A percentile compares a stretch with the other conserved stretches of the same genome.
These are phyloP conservation scores for Amphipoea lucens DNA, from an alignment of 2,888 invertebrate species.

Conservation along the genomic window DNA sequence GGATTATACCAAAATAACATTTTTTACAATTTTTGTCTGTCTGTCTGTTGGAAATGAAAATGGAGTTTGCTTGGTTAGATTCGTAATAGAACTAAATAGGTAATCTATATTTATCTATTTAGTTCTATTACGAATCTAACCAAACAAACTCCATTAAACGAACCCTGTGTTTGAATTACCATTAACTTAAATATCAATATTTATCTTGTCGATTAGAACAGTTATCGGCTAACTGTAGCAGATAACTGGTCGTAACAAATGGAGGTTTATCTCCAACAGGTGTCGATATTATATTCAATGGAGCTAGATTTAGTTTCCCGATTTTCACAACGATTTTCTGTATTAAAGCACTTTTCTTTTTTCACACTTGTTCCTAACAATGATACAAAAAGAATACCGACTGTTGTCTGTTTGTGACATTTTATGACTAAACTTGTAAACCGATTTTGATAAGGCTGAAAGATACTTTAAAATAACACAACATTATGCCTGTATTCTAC, in stretches of 20 bases:
- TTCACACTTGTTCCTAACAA: background rate
- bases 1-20: too few relatives aligned
- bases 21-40: too few relatives aligned
- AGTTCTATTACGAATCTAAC: background rate
- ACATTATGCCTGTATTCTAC: too few relatives aligned
- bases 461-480: too few relatives aligned
- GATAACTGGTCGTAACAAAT: constrained; percentile 18
- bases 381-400: background rate
- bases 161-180: background rate
- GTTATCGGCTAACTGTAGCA: constrained; percentile 9
- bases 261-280: constrained; percentile 28
- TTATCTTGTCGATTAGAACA: constrained; percentile 14
- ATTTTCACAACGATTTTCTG: constrained; percentile 13
- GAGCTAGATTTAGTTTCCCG: constrained; percentile 15
- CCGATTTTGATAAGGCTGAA: background rate
- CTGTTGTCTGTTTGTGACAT: background rate
- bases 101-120: too few relatives aligned
- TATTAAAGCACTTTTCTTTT: background rate
- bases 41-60: too few relatives aligned
- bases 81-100: too few relatives aligned
- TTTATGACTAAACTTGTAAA: background rate
- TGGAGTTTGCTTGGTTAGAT: too few relatives aligned
- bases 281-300: constrained; percentile 30
- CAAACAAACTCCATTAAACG: background rate
- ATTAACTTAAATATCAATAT: background rate